Percentiles rank a stretch among this genome's conserved stretches.
phyloP scores from a whole-genome alignment of 2,888 invertebrate genomes.

The Dryocosmus kuriphilus region DNA sequence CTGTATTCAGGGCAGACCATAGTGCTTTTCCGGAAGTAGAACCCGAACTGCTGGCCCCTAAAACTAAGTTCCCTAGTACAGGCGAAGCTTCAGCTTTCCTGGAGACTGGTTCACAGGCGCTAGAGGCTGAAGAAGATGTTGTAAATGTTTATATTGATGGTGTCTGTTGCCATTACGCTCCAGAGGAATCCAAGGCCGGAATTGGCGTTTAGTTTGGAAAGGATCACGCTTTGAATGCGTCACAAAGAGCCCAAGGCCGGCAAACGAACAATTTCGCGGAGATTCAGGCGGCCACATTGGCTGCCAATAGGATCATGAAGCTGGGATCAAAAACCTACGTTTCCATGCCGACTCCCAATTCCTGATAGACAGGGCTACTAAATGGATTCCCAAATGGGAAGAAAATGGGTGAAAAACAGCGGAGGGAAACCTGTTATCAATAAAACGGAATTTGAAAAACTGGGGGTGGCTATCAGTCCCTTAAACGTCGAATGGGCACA shows the following conservation, averaged over 20 bases:
- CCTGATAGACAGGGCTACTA: conserved; percentile 88
- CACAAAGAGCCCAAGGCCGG: conserved; percentile 85
- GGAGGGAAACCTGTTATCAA: conserved; percentile 92
- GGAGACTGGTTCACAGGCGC: conserved; percentile 26
- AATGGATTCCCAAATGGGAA: conserved; percentile 94
- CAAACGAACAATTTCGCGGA: conserved; percentile 97
- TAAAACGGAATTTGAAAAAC: no score
- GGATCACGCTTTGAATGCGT: conserved; percentile 85
- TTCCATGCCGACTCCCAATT: conserved; percentile 94
- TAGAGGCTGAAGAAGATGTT: conserved; percentile 73
- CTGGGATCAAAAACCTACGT: conserved; percentile 83
- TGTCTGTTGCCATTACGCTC: conserved; percentile 90
- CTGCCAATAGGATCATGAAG: conserved; percentile 83
- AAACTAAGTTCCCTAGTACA: neutral
- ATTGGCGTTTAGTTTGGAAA: conserved; percentile 94
- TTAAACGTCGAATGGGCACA: no score
- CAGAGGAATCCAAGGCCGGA: conserved; percentile 86
- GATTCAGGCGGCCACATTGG: conserved; percentile 90
- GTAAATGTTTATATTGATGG: conserved; percentile 92
- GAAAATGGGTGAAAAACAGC: no score
- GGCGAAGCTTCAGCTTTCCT: no score
- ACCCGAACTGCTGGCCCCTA: no score
- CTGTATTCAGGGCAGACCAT: no score
- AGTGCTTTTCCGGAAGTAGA: no score
- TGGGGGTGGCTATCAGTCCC: no score